Evolutionary conservation across 2,888 invertebrate species (phyloP).

Genomic region (Acholoe squamosa): DNA sequence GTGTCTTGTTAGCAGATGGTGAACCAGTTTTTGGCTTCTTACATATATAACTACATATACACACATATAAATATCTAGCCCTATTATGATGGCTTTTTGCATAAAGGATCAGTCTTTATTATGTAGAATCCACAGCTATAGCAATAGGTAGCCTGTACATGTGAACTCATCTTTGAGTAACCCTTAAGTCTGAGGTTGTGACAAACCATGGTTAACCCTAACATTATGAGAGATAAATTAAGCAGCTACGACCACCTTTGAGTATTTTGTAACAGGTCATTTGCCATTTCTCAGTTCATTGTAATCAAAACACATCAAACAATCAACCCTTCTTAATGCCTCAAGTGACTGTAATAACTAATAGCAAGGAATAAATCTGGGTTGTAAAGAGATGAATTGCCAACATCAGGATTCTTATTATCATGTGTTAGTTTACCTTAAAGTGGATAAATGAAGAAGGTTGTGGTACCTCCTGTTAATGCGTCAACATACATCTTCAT

Average conservation of each 20-base stretch:
- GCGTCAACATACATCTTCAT: constrained; percentile 1
- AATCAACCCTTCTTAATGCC: neutral
- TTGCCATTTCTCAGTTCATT: neutral
- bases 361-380: neutral
- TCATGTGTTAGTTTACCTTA: neutral
- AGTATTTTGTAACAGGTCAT: neutral
- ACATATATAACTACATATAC: constrained; percentile 54
- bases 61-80: constrained; percentile 48
- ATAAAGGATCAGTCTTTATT: constrained; percentile 50
- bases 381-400: neutral
- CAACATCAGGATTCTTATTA: neutral
- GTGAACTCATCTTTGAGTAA: neutral
- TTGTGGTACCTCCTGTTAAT: neutral
- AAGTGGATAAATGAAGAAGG: neutral
- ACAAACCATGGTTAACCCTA: neutral
- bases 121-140: constrained; percentile 30
- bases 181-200: constrained; percentile 42
- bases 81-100: constrained; percentile 51
- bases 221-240: neutral
- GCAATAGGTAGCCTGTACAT: constrained; percentile 36
- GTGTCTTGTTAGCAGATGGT: constrained; percentile 32
- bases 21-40: constrained; percentile 57
- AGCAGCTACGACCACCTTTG: neutral
- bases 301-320: neutral
- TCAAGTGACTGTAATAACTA: neutral